Conservation (phyloP, 2,888 invertebrate genomes). For the Drosophila paucipuncta region DNA sequence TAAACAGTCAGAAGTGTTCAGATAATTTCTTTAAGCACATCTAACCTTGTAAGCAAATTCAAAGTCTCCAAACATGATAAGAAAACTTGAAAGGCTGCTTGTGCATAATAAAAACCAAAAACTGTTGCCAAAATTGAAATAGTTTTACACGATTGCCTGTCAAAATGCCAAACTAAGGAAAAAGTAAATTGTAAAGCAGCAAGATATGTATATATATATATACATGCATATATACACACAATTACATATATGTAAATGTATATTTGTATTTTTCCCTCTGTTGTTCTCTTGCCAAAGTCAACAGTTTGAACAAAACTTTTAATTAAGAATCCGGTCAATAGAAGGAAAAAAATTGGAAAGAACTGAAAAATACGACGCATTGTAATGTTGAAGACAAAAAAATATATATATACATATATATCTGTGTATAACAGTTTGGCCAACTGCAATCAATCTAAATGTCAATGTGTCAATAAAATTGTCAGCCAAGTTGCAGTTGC, state of each 20-base stretch:
- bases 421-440: slow-evolving; percentile 39
- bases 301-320: slow-evolving; percentile 68
- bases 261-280: slow-evolving; percentile 7
- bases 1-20: not conserved
- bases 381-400: slow-evolving; percentile 35
- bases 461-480: slow-evolving; percentile 77
- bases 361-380: slow-evolving; percentile 37
- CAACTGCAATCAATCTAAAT: slow-evolving; percentile 78
- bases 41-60: not conserved
- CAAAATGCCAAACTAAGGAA: slow-evolving; percentile 41
- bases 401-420: slow-evolving; percentile 2
- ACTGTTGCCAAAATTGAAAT: slow-evolving; percentile 68
- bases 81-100: slow-evolving; percentile 23
- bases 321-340: slow-evolving; percentile 60
- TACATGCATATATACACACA: not conserved
- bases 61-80: slow-evolving; percentile 1
- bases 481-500: slow-evolving; percentile 65
- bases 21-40: not conserved
- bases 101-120: slow-evolving; percentile 26
- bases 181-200: slow-evolving; percentile 47
- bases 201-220: slow-evolving; percentile 9
- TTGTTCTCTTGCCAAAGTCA: slow-evolving; percentile 41
- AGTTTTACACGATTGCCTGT: slow-evolving; percentile 61
- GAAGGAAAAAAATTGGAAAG: slow-evolving; percentile 3
- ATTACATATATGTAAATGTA: slow-evolving; percentile 15